Conservation (phyloP, 53 echinoderm and acorn worm species). For the Arbacia lixula region DNA sequence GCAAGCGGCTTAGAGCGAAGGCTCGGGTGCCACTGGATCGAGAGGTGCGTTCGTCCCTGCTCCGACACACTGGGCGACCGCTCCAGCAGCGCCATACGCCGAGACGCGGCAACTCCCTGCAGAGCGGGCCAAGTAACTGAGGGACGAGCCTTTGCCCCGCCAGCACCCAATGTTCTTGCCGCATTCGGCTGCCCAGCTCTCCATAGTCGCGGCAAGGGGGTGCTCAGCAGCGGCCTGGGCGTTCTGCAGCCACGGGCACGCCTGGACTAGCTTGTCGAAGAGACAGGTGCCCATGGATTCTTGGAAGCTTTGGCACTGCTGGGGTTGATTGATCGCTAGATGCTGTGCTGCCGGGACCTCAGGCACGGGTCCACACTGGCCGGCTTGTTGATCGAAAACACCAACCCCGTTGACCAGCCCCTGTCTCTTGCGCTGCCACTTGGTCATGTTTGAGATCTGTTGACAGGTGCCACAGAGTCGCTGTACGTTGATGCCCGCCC, state of each 20-base stretch:
- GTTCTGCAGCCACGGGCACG: conserved; percentile 25
- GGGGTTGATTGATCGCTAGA: conserved; percentile 3
- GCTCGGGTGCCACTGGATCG: neutral
- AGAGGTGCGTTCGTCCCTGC: conserved; percentile 8
- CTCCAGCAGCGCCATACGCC: neutral
- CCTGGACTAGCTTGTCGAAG: neutral
- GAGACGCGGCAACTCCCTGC: conserved; percentile 23
- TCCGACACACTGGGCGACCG: conserved; percentile 3
- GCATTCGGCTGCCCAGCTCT: conserved; percentile 17
- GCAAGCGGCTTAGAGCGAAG: conserved; percentile 18
- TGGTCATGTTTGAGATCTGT: conserved; percentile 30
- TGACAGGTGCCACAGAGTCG: conserved; percentile 21
- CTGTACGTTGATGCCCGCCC: conserved; percentile 20
- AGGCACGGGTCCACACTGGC: conserved; percentile 41
- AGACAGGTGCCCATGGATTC: conserved; percentile 25
- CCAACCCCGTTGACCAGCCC: conserved; percentile 28
- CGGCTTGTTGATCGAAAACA: conserved; percentile 14
- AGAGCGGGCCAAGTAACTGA: conserved; percentile 29
- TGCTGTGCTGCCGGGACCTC: conserved; percentile 19
- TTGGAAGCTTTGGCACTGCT: conserved; percentile 35
- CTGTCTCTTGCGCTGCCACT: neutral
- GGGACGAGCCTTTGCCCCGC: conserved; percentile 5
- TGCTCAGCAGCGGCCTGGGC: neutral
- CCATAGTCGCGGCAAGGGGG: conserved; percentile 5
- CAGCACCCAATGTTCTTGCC: conserved; percentile 17